Evolutionary conservation across 2,888 invertebrate genomes (phyloP).

Genomic region (Eristalinus aeneus): DNA sequence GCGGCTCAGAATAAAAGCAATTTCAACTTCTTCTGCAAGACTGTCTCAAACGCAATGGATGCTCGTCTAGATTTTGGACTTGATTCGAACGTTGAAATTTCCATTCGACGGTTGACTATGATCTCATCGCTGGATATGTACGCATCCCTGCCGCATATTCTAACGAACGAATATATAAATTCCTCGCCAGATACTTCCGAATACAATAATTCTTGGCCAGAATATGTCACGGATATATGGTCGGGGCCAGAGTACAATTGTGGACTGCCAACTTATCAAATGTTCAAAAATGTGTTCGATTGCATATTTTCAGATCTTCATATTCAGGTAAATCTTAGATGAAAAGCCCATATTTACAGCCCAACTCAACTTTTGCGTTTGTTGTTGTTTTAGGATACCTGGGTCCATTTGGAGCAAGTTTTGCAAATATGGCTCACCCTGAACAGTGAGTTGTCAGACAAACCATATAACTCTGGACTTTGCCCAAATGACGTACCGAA

Average conservation of each 20-base stretch:
- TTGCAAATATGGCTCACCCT: conserved; percentile 93
- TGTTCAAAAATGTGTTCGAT: conserved; percentile 87
- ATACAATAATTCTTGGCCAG: conserved; percentile 78
- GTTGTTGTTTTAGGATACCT: conserved; percentile 82
- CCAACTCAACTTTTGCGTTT: conserved; percentile 24
- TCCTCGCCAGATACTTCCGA: conserved; percentile 77
- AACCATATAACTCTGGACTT: conserved; percentile 81
- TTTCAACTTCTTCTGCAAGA: conserved; percentile 80
- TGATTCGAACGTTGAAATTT: conserved; percentile 89
- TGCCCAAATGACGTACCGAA: conserved; percentile 84
- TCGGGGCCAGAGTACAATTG: conserved; percentile 82
- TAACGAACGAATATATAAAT: conserved; percentile 78
- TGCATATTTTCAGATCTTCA: conserved; percentile 86
- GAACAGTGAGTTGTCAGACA: conserved; percentile 83
- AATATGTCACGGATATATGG: conserved; percentile 81
- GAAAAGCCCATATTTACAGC: neutral
- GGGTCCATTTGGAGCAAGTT: conserved; percentile 90
- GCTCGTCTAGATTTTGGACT: conserved; percentile 90
- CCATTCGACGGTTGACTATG: conserved; percentile 86
- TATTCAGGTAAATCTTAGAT: conserved; percentile 78
- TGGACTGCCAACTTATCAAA: conserved; percentile 81
- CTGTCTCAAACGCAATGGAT: conserved; percentile 87
- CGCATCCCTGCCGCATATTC: conserved; percentile 78
- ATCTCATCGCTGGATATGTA: conserved; percentile 82
- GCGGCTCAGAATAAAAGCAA: conserved; percentile 78